These are phyloP conservation scores for Furcula furcula DNA, from an alignment of 2,888 invertebrate species.

Conservation along the genomic window DNA sequence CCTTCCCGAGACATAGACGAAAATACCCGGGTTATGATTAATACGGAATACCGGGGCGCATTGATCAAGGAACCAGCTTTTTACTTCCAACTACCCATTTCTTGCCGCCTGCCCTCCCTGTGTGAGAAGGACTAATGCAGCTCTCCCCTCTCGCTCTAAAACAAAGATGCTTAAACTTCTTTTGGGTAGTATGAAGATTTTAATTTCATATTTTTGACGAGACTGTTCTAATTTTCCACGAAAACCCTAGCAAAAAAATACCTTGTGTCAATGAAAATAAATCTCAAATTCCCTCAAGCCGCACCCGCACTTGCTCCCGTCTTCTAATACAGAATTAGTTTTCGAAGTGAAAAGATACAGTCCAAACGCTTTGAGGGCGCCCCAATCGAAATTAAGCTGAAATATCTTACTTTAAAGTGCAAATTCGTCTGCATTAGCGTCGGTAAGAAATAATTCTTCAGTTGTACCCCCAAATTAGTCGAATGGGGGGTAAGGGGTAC, in stretches of 20 bases:
- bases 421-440: constrained; percentile 41
- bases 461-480: constrained; percentile 82
- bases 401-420: constrained; percentile 38
- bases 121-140: constrained; percentile 77
- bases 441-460: constrained; percentile 80
- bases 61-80: constrained; percentile 81
- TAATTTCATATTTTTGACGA: constrained; percentile 82
- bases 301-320: constrained; percentile 68
- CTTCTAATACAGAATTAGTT: constrained; percentile 80
- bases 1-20: constrained; percentile 65
- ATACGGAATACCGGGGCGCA: constrained; percentile 80
- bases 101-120: constrained; percentile 48
- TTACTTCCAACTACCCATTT: constrained; percentile 80
- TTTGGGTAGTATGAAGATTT: constrained; percentile 82
- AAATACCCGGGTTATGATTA: constrained; percentile 81
- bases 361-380: constrained; percentile 69
- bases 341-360: constrained; percentile 82
- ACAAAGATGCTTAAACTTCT: constrained; percentile 83
- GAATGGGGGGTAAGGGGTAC: constrained; percentile 81
- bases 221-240: constrained; percentile 80
- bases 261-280: constrained; percentile 2
- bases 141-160: constrained; percentile 77
- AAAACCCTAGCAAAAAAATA: too few relatives aligned
- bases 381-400: constrained; percentile 40
- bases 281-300: constrained; percentile 20